Base-by-base conservation (phyloP, 2,888 invertebrate genomes). In the Lucinisca nassula region DNA sequence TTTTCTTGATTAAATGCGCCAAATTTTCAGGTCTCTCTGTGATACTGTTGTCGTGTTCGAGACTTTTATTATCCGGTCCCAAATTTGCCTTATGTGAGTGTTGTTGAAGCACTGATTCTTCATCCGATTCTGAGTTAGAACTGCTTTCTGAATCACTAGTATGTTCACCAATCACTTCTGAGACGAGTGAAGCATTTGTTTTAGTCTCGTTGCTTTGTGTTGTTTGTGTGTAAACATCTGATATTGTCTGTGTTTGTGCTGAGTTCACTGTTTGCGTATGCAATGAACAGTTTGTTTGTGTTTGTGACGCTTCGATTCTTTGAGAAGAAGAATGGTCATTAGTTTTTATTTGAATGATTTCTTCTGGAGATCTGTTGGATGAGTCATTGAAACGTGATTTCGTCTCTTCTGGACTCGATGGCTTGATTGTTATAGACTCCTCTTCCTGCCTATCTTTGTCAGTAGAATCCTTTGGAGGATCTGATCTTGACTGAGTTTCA, bases 151-250 rank as follows among this genome's bases (percentile, higher is more conserved):
- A 45, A 45, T 8, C 17, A 45, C 45, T 45, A 12, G 45, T 12
- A 17, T n/a, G n/a, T n/a, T n/a, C n/a, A n/a, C n/a, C n/a, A n/a
- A n/a, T n/a, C n/a, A n/a, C n/a, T n/a, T n/a, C n/a, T n/a, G n/a
- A n/a, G n/a, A 40, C 40, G 14, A 40, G 40, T 40, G 40, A 40
- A 40, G 40, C 40, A 10, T 40, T 14, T 40, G 40, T 40, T 40
- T 40, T 40, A 45, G 85, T 85, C 6, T 83, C 67, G 1, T 35
- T 37, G 27, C 61, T 74, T 21, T 76, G n/a, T 3, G 58, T 45
- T 35, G 88, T 88, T 30, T 88, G 88, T 14, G 88, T 88, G 17
- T 82, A 73, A 27, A 80, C 77, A n/a, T 85, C 80, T 30, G 61
- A 72, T 37, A 88, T 77, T 14, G 88, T 88, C 35, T 88, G 88